phyloP scores from a whole-genome alignment of 37 sponge, comb jelly and placozoan species.

The Petrosia ficiformis region DNA sequence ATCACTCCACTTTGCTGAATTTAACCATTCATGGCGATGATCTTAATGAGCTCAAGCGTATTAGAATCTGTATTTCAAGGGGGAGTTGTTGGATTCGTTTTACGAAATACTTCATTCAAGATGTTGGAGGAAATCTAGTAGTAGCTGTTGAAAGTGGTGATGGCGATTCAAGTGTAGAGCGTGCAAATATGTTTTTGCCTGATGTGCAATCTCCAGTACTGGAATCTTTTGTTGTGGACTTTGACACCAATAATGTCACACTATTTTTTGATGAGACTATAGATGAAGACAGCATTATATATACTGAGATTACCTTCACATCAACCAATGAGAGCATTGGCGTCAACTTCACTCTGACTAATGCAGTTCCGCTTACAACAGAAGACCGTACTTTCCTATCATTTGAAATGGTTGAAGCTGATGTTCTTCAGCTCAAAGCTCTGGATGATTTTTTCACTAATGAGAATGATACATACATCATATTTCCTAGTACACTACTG shows the following conservation, averaged over 20 bases:
- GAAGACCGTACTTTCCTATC: slow-evolving; percentile 26
- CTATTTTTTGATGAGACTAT: slow-evolving; percentile 70
- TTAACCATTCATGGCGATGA: slow-evolving; percentile 40
- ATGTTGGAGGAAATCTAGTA: slow-evolving; percentile 62
- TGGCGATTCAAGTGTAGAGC: neutral
- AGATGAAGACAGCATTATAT: slow-evolving; percentile 6
- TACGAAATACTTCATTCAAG: slow-evolving; percentile 40
- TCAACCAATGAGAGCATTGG: slow-evolving; percentile 12
- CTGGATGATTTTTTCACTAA: slow-evolving; percentile 56
- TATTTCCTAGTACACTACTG: slow-evolving; percentile 29
- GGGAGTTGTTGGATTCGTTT: slow-evolving; percentile 68
- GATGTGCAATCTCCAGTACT: slow-evolving; percentile 51
- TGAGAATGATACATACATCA: slow-evolving; percentile 60
- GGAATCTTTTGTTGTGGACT: slow-evolving; percentile 38
- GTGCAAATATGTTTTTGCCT: slow-evolving; percentile 25
- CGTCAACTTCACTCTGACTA: slow-evolving; percentile 41
- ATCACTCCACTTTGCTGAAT: slow-evolving; percentile 45
- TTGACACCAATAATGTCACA: slow-evolving; percentile 39
- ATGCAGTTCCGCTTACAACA: neutral
- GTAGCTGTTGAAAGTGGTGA: slow-evolving; percentile 23
- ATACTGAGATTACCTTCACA: slow-evolving; percentile 23
- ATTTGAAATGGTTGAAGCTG: slow-evolving; percentile 26
- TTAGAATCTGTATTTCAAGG: slow-evolving; percentile 32
- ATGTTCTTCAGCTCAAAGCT: slow-evolving; percentile 57
- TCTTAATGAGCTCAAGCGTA: slow-evolving; percentile 62